Evolutionary conservation across 1,140 invertebrate genomes (phyloP), one percentile per base, ranked within the genome.

Genomic region (Parapsyche elsis): DNA sequence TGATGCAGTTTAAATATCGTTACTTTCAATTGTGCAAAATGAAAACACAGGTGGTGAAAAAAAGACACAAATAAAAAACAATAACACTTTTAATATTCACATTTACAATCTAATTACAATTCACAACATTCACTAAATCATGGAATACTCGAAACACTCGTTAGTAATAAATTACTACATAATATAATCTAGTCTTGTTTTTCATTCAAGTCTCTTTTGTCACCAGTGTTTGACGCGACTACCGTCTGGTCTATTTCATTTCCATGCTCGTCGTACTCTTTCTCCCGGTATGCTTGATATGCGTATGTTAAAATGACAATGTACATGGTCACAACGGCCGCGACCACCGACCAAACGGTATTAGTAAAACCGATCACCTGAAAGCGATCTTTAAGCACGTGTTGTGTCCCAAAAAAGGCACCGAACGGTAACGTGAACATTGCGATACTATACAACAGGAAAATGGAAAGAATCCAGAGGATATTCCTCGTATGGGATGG

Each of bases 391-490:
- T 89, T 87, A 24, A 95, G 85, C 53, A 92, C 80, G 85, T 92
- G 90, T 78, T 90, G 90, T 10, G 92, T 90, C 10, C 91, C 91
- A 87, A 93, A 95, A 87, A 94, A 96, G 53, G 92, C 90, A 19
- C 88, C 85, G 87, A 96, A 94, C 1, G 95, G 95, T 76, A 96
- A 85, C 5, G 94, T 94, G 83, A 96, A 95, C 95, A 96, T 96
- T 2, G 94, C 90, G 61, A 93, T 85, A 87, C 94, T 96, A 84
- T 93, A 95, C n/a, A 95, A 87, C 53, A 95, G 90, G 14, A 96
- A 86, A 82, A 91, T 91, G 57, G 90, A 88, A 45, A 94, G 85
- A n/a, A 92, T 92, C 80, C 86, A 64, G 46, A 88, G 88, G 83
- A 88, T 85, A 84, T 26, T 26, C 24, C n/a, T 24, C 12, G 64